A percentile compares a stretch with the other conserved stretches of the same genome.
phyloP scores from a whole-genome alignment of 30 jellyfish, hydroid and myxozoan genomes.

The Turritopsis dohrnii region DNA sequence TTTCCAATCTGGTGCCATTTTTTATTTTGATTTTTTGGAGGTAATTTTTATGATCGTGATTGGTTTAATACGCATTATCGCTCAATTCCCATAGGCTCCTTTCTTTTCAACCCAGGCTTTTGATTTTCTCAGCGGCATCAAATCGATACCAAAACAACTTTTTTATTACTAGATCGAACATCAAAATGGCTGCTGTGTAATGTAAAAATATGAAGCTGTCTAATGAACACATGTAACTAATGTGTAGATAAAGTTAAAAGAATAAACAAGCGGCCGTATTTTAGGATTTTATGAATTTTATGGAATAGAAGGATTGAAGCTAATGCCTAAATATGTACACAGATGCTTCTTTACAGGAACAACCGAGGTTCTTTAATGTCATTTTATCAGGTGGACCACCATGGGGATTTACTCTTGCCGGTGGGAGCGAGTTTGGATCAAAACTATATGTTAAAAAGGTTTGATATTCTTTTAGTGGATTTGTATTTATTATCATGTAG shows the following conservation, averaged over 20 bases:
- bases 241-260: not conserved
- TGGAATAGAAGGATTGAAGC: not conserved
- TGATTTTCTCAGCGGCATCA: conserved; percentile 12
- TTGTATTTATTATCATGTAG: too few relatives aligned
- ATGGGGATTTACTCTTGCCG: conserved; percentile 84
- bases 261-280: not conserved
- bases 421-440: conserved; percentile 84
- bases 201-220: not conserved
- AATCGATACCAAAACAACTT: conserved; percentile 1
- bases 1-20: too few relatives aligned
- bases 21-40: not conserved
- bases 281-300: not conserved
- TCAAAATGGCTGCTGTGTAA: conserved; percentile 16
- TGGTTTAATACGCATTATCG: not conserved
- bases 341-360: not conserved
- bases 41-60: not conserved
- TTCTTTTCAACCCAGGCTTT: conserved; percentile 6
- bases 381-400: conserved; percentile 84
- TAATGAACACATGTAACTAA: not conserved
- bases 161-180: not conserved
- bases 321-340: not conserved
- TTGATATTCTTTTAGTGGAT: too few relatives aligned
- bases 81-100: not conserved
- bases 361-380: conserved; percentile 39
- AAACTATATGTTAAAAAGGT: conserved; percentile 57